A percentile compares a stretch with the other conserved stretches of the same genome.
phyloP scores from a whole-genome alignment of 2,888 invertebrate species.

The Pristionchus japonicus region DNA sequence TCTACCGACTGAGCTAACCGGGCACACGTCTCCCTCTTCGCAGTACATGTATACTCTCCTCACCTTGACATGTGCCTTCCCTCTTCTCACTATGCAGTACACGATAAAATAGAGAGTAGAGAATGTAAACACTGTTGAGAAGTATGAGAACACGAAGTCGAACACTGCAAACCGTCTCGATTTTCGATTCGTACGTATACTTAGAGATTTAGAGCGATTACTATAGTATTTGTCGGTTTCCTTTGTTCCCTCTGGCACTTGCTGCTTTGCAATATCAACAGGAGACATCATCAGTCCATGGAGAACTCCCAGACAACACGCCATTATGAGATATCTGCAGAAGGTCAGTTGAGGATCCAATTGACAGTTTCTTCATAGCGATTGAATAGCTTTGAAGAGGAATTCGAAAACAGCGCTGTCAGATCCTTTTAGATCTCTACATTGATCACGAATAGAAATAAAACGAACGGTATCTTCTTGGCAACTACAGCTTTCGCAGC shows the following conservation, averaged over 20 bases:
- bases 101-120: slow-evolving; percentile 68
- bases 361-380: no score
- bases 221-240: slow-evolving; percentile 55
- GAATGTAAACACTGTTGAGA: slow-evolving; percentile 67
- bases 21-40: background rate
- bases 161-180: slow-evolving; percentile 58
- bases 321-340: slow-evolving; percentile 63
- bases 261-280: slow-evolving; percentile 64
- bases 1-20: slow-evolving; percentile 64
- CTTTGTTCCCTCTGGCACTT: slow-evolving; percentile 51
- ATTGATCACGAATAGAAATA: background rate
- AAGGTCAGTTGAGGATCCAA: background rate
- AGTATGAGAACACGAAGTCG: slow-evolving; percentile 72
- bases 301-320: slow-evolving; percentile 62
- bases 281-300: slow-evolving; percentile 72
- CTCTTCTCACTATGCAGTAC: slow-evolving; percentile 62
- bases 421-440: no score
- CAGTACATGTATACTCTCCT: background rate
- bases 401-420: no score
- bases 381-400: no score
- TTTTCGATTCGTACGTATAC: background rate
- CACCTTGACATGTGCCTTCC: slow-evolving; percentile 52
- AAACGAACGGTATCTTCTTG: slow-evolving; percentile 36
- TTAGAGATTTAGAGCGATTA: slow-evolving; percentile 8
- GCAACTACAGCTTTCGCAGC: background rate